Evolutionary conservation across 2,797 vertebrate species (phyloP), one percentile per base, ranked within the genome.

Genomic region (Prionace glauca): DNA sequence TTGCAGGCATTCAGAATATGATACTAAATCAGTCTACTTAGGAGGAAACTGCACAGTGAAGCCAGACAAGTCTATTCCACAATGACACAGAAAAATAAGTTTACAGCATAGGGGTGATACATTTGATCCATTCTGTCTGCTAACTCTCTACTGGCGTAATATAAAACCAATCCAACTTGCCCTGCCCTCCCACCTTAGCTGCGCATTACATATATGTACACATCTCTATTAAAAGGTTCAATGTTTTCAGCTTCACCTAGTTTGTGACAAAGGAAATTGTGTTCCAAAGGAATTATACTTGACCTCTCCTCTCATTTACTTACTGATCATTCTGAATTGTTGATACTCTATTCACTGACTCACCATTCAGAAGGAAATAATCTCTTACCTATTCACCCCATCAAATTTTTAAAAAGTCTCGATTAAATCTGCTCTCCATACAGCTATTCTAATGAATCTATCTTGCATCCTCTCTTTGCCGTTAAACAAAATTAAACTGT

Each of bases 1-100:
- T 77, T 72, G 32, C 29, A 95, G 50, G 5, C 93, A 95, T 74
- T 95, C 77, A 60, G 29, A 95, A 60, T 95, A 95, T 77, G 93
- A 26, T 22, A 29, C 10, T n/a, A 56, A n/a, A 74, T n/a, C 4
- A 72, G 67, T 95, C 71, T 72, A 77, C 41, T 95, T 94, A n/a
- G 26, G 32, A 41, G 50, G 50, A 3, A 9, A 10, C 71, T 56
- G 45, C 36, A 72, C 45, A 74, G 41, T 94, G 20, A 50, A 56
- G 26, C 93, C 7, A 45, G 14, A 91, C 32, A 91, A 12, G 32
- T 77, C 45, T 50, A 74, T 77, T 92, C 65, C 65, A 69, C 65
- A 92, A 92, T 41, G 36, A 22, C 62, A 92, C 45, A 41, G 29
- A 69, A 92, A 92, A 10, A 92, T 41, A 45, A 9, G 2, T 69